phyloP scores from a whole-genome alignment of 2,797 vertebrate species.

The Eupleurogrammus muticus region DNA sequence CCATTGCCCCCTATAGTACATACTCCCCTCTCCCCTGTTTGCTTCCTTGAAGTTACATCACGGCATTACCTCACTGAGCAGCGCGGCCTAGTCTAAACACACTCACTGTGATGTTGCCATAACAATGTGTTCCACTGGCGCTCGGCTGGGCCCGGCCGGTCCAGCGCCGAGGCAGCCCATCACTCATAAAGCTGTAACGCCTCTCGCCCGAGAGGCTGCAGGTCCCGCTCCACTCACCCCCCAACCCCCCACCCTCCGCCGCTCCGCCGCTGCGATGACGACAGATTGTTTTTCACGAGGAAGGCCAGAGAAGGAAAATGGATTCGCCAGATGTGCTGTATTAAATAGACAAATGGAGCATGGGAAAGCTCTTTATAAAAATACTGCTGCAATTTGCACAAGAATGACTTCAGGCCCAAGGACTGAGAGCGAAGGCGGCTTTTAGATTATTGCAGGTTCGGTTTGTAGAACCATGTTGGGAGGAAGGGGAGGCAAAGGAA shows the following conservation, averaged over 20 bases:
- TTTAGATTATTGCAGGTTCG: constrained; percentile 35
- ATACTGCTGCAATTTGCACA: constrained; percentile 60
- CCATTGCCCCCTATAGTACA: constrained; percentile 40
- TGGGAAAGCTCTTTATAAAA: constrained; percentile 69
- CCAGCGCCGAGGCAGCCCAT: constrained; percentile 57
- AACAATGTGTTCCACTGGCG: constrained; percentile 75
- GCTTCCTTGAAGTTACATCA: constrained; percentile 79
- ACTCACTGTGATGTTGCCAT: constrained; percentile 81
- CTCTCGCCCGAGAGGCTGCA: constrained; percentile 59
- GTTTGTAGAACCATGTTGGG: constrained; percentile 34
- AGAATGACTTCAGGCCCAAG: constrained; percentile 52
- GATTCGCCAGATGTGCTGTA: constrained; percentile 73
- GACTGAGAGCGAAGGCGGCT: constrained; percentile 32
- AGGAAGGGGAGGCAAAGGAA: constrained; percentile 10
- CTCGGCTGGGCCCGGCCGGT: constrained; percentile 11
- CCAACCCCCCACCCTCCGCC: neutral
- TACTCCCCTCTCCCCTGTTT: constrained; percentile 50
- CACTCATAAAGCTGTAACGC: constrained; percentile 63
- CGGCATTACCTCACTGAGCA: constrained; percentile 79
- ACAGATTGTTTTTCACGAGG: constrained; percentile 61
- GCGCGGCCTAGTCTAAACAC: constrained; percentile 75
- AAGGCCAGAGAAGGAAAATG: constrained; percentile 59
- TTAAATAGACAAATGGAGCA: constrained; percentile 70
- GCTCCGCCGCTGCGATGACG: constrained; percentile 42
- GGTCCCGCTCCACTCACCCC: constrained; percentile 15